Evolutionary conservation across 2,113 vertebrate species (phyloP).

Genomic region (cattle (Bos taurus)): DNA sequence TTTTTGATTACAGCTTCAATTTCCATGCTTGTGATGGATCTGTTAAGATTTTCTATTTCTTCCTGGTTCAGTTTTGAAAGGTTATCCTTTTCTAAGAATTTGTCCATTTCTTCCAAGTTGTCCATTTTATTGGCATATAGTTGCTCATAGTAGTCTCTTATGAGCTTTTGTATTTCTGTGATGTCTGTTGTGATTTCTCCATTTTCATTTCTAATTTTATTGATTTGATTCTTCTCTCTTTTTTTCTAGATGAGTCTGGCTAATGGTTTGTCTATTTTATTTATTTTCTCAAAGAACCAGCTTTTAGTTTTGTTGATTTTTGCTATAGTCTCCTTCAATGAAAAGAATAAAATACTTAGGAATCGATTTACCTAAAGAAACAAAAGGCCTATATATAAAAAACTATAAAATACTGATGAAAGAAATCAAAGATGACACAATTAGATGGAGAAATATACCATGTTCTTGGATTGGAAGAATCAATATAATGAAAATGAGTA

Average conservation of each 20-base stretch:
- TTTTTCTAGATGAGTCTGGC: background rate
- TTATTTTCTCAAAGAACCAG: background rate
- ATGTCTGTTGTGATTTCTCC: too few relatives aligned
- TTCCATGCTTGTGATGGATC: too few relatives aligned
- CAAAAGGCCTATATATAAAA: background rate
- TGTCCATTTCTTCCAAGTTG: too few relatives aligned
- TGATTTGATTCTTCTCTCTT: background rate
- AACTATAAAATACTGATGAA: background rate
- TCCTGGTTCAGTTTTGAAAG: too few relatives aligned
- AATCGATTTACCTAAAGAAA: background rate
- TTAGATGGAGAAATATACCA: background rate
- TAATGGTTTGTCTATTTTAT: background rate
- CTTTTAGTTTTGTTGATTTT: background rate
- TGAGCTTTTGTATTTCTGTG: too few relatives aligned
- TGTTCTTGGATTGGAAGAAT: background rate
- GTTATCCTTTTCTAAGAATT: too few relatives aligned
- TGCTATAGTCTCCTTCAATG: background rate
- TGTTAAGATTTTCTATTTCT: too few relatives aligned
- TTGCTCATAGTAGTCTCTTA: too few relatives aligned
- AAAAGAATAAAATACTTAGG: background rate
- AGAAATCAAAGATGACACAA: background rate
- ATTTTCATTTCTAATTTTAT: too few relatives aligned
- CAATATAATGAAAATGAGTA: background rate
- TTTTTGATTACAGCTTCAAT: too few relatives aligned
- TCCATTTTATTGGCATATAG: too few relatives aligned